phyloP scores from a whole-genome alignment of 2,113 vertebrate species.

The Chlorocebus sabaeus region DNA sequence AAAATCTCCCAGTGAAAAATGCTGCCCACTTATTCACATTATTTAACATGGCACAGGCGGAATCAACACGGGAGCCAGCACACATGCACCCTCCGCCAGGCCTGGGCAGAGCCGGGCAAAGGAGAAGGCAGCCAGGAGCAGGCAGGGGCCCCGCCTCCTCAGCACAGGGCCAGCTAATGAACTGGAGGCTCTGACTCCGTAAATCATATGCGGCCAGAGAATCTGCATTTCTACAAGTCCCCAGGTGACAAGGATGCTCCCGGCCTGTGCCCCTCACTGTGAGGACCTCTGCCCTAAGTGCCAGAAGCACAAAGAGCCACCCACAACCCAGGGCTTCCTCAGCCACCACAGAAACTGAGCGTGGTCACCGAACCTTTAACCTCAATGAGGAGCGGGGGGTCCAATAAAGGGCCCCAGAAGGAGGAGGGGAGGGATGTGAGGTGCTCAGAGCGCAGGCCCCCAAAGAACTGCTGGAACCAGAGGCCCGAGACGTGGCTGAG shows the following conservation, averaged over 20 bases:
- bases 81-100: not conserved
- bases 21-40: too few relatives aligned
- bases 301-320: too few relatives aligned
- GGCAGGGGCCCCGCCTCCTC: not conserved
- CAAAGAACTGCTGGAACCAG: not conserved
- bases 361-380: not conserved
- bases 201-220: not conserved
- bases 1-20: not conserved
- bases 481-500: not conserved
- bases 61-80: not conserved
- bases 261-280: not conserved
- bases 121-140: not conserved
- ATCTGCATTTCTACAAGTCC: not conserved
- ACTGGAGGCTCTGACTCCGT: not conserved
- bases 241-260: accelerated
- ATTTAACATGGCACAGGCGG: accelerated
- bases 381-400: too few relatives aligned
- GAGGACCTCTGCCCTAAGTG: not conserved
- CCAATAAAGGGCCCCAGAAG: not conserved
- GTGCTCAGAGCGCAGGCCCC: not conserved
- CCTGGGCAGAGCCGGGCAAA: not conserved
- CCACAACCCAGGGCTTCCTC: not conserved
- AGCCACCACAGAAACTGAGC: too few relatives aligned
- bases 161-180: not conserved
- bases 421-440: not conserved